Evolutionary conservation across 2,888 invertebrate genomes (phyloP).

Genomic region (Pemphredon lugubris): DNA sequence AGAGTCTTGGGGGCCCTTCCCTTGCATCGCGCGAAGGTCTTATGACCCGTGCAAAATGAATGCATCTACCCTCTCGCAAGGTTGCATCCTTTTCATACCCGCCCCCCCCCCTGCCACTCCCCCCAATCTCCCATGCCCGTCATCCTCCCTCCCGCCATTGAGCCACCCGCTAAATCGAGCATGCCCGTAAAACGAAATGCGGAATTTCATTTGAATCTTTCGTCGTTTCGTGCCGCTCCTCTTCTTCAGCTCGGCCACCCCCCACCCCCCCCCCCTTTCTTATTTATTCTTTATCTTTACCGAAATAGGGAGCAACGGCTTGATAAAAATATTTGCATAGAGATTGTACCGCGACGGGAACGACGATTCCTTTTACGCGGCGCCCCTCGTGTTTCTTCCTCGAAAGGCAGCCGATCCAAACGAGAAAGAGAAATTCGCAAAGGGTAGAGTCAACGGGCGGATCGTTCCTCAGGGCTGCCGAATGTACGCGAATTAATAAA

Average conservation of each 20-base stretch:
- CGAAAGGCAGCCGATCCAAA: no score
- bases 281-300: conserved; percentile 49
- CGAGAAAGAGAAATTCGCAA: no score
- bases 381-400: not conserved
- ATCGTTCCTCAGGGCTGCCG: no score
- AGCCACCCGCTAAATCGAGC: conserved; percentile 69
- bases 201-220: conserved; percentile 68
- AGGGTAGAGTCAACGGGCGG: no score
- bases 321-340: conserved; percentile 53
- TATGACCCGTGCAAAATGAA: conserved; percentile 79
- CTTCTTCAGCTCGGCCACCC: no score
- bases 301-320: conserved; percentile 23
- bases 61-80: conserved; percentile 67
- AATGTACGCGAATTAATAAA: not conserved
- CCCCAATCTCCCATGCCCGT: conserved; percentile 1
- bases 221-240: conserved; percentile 26
- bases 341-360: conserved; percentile 30
- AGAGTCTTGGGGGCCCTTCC: conserved; percentile 65
- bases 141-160: conserved; percentile 27
- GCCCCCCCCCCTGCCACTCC: conserved; percentile 22
- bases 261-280: conserved; percentile 16
- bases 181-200: conserved; percentile 58
- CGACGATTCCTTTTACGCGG: conserved; percentile 11
- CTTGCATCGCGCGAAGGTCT: conserved; percentile 68
- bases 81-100: conserved; percentile 54